These are phyloP conservation scores for Sebastes steindachneri DNA, from an alignment of 2,797 vertebrate species.

Conservation along the genomic window DNA sequence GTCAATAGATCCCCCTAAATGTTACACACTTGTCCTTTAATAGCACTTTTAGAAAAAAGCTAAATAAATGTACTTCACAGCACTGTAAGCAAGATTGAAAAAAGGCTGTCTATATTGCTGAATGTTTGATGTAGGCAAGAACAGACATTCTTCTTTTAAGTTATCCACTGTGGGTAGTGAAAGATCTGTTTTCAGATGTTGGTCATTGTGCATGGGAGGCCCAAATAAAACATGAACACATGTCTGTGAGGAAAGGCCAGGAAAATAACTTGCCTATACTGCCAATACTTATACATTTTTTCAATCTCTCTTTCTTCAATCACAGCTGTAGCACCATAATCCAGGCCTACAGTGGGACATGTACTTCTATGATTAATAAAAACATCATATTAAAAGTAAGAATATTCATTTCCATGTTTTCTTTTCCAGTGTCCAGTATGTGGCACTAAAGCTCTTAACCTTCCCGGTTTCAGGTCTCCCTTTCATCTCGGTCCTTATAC, in stretches of 20 bases:
- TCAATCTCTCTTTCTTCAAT: not conserved
- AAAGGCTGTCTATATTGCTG: not conserved
- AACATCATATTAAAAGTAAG: not conserved
- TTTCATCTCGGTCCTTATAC: conserved; percentile 3
- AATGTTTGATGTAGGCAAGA: not conserved
- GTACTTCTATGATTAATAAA: not conserved
- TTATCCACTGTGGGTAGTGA: not conserved
- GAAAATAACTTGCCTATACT: not conserved
- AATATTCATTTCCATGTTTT: not conserved
- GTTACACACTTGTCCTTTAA: not conserved
- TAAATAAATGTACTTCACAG: not conserved
- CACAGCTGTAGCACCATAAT: not conserved
- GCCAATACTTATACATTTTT: not conserved
- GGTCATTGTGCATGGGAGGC: not conserved
- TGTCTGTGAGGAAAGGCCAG: not conserved
- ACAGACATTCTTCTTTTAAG: not conserved
- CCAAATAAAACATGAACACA: not conserved
- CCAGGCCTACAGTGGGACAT: not conserved
- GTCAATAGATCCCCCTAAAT: no score
- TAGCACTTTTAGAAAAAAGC: not conserved
- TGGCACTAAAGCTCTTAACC: not conserved
- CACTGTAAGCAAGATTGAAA: not conserved
- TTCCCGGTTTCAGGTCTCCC: not conserved
- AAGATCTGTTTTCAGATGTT: not conserved
- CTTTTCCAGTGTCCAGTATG: not conserved